Base-by-base conservation (phyloP, 2,797 vertebrate species). In the Labroides dimidiatus region DNA sequence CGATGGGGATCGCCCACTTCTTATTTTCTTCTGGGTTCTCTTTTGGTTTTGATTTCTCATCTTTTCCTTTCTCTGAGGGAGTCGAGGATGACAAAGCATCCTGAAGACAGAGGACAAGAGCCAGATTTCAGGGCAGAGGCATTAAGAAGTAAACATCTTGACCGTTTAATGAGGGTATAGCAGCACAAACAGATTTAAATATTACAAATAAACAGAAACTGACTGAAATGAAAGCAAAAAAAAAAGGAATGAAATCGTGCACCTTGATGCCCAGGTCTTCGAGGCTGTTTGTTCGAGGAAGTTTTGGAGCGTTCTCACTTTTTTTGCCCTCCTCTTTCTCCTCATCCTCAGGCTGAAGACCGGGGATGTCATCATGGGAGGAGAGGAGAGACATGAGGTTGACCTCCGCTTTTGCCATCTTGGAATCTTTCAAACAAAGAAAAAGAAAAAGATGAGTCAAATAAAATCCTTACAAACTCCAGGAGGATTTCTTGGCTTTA, bases 241-340 rank as follows among this genome's bases (percentile, higher is more conserved):
- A 23, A 20, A 5, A 33, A n/a, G n/a, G n/a, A 33, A 33, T 33
- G 30, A 33, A 4, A 33, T 41, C 2, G 14, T 14, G 53, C 69
- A 97, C 96, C 94, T 95, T 93, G 60, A 97, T 93, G 45, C 95
- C 96, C 21, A 97, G 84, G 42, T 97, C 95, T 69, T 97, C 96
- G 14, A 98, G 89, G 68, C 96, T 97, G 93, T 95, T 96, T 17
- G 94, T 94, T 82, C 95, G 92, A 14, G 86, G 91, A 44, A 95
- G 73, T 56, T 91, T 89, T 2, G 82, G 55, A 4, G 71, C 59
- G 33, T 89, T 80, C 8, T 76, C 60, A 1, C 17, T 51, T 72
- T 49, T 75, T 74, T 81, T 77, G 51, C 39, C 64, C 45, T 79
- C 76, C 5, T 88, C 81, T 55, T 86, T 89, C 73, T 88, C 91